These are phyloP conservation scores for Coelopa frigida DNA, from an alignment of 1,140 invertebrate genomes.

Conservation along the genomic window DNA sequence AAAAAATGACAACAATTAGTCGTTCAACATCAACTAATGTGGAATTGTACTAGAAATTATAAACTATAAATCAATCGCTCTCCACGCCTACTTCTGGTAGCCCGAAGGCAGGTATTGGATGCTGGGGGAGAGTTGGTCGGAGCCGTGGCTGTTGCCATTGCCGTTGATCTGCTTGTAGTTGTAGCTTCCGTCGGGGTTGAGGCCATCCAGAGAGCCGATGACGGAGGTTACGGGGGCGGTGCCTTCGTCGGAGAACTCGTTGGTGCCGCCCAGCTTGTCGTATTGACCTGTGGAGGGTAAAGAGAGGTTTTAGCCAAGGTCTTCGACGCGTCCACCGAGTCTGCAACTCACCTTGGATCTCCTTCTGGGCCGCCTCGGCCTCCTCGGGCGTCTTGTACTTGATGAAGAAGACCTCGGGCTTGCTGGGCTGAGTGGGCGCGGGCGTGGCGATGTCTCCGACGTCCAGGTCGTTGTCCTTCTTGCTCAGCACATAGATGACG, in stretches of 20 bases:
- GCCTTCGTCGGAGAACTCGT: slow-evolving; percentile 37
- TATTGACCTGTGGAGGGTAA: slow-evolving; percentile 24
- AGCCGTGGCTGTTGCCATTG: slow-evolving; percentile 11
- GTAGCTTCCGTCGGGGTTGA: slow-evolving; percentile 39
- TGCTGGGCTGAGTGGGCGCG: slow-evolving; percentile 64
- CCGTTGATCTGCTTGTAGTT: slow-evolving; percentile 33
- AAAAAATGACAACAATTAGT: no score
- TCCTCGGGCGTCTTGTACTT: slow-evolving; percentile 63
- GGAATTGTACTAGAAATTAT: no score
- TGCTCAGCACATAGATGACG: slow-evolving; percentile 75
- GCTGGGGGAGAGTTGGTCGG: slow-evolving; percentile 4
- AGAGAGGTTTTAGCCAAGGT: background rate
- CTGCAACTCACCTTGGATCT: slow-evolving; percentile 34
- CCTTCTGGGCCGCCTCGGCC: slow-evolving; percentile 37
- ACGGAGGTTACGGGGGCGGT: slow-evolving; percentile 38
- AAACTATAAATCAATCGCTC: no score
- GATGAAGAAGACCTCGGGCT: slow-evolving; percentile 71
- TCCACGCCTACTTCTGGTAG: no score
- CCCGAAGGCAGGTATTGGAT: slow-evolving; percentile 11
- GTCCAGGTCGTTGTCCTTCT: slow-evolving; percentile 59
- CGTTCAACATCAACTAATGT: no score
- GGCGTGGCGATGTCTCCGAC: slow-evolving; percentile 61
- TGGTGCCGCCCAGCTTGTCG: slow-evolving; percentile 39
- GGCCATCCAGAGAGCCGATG: slow-evolving; percentile 36
- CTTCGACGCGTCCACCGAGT: background rate